A percentile compares a stretch with the other conserved stretches of the same genome.
phyloP scores from a whole-genome alignment of 2,888 invertebrate species.

The Parnassius smintheus region DNA sequence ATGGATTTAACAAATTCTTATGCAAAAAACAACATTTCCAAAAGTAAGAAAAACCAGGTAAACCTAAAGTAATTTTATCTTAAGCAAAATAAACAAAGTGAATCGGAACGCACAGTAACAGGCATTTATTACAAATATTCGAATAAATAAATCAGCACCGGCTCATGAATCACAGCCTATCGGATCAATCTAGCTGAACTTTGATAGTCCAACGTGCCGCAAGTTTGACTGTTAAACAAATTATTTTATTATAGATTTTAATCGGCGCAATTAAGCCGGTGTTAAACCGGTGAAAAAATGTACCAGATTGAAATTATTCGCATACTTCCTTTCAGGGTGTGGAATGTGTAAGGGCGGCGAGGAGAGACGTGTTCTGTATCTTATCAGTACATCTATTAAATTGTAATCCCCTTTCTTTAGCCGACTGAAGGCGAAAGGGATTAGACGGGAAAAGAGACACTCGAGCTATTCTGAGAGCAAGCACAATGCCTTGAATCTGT shows the following conservation, averaged over 20 bases:
- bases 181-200: conserved; percentile 22
- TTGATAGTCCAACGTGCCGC: conserved; percentile 16
- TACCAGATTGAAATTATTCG: conserved; percentile 51
- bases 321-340: conserved; percentile 52
- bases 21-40: no score
- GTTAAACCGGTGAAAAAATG: conserved; percentile 52
- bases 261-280: conserved; percentile 56
- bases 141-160: conserved; percentile 26
- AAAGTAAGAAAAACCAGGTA: no score
- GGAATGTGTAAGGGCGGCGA: conserved; percentile 38
- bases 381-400: conserved; percentile 58
- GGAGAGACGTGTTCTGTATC: conserved; percentile 47
- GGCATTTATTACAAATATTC: conserved; percentile 11
- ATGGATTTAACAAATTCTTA: no score
- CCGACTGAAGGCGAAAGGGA: conserved; percentile 49
- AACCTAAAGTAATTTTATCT: no score
- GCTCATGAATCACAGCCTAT: conserved; percentile 27
- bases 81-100: no score
- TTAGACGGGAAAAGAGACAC: conserved; percentile 42
- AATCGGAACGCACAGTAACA: neutral
- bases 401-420: conserved; percentile 53
- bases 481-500: conserved; percentile 34
- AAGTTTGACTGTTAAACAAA: conserved; percentile 50
- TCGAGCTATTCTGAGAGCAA: conserved; percentile 39
- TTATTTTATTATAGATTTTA: conserved; percentile 55